Base-by-base conservation (phyloP, 2,113 vertebrate species). In the Nibea coibor region DNA sequence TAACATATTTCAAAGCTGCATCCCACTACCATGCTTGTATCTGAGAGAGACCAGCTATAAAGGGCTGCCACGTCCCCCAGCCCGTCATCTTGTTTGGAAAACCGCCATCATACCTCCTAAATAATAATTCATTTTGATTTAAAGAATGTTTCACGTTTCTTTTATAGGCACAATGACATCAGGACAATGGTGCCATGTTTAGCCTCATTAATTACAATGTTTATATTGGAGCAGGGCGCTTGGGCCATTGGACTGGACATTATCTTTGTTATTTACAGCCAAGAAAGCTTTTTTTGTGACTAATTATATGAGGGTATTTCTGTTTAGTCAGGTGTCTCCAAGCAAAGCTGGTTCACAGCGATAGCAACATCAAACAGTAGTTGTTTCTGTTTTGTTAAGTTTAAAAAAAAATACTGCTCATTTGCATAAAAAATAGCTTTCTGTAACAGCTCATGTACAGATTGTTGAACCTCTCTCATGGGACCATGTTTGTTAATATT, bases 161-260 rank as follows among this genome's bases (percentile, higher is more conserved):
- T 51, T 48, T 22, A 39, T 43, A 51, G 63, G 43, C 53, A 62
- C 42, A 68, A 69, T 35, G 45, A 69, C 61, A 42, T 66, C 16
- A 20, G 75, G 56, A 88, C 83, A 86, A 86, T 80, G 61, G 35
- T 4, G 45, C 54, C 19, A 22, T 71, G 76, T 89, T 75, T 79
- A 67, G 58, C 70, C 71, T 81, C 69, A 76, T 31, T 78, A 85
- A 87, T 87, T 78, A 77, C 54, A 72, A 75, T 72, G 67, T 89
- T 83, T 84, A 80, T 86, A 65, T 75, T 39, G 79, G 53, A 75
- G 65, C 75, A 72, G 69, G 63, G 58, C 74, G 54, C 64, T 63
- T 20, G 62, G 66, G 56, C 24, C 68, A 0, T 57, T n/a, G 57
- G 28, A 51, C 61, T 54, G 75, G 75, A 77, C 65, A 70, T 75